Evolutionary conservation across 64 coral and sea anemone species (phyloP), one percentile per base, ranked within the genome.

Genomic region (Stichodactyla helianthus): DNA sequence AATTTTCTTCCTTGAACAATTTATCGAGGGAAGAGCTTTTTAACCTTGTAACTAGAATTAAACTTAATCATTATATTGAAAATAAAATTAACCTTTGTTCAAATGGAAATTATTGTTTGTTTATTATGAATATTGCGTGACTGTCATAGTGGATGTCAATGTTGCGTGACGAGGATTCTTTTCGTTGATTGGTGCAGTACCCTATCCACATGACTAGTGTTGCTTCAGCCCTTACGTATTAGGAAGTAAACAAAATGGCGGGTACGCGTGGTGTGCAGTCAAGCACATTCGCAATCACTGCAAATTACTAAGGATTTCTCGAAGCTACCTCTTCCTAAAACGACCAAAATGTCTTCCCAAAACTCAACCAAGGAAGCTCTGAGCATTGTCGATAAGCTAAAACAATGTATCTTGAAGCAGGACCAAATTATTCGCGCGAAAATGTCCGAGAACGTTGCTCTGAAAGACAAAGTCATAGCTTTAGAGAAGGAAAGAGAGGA

Each of bases 171-270:
- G 25, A 13, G 27, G 23, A 26, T 31, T 4, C 23, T 74, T 26
- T 2, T 13, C 11, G 68, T 74, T 74, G 68, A 74, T 74, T 74
- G 68, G 68, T 11, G 1, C 10, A 71, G 50, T 81, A 17, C 6
- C 50, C 78, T 19, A 20, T 81, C 78, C 78, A 81, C 78, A 81
- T 81, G 78, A 81, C 78, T 19, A 0, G 51, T 6, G 35, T 52
- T 81, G 78, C 51, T 81, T 81, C 78, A 81, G 78, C 78, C 50
- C 52, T 22, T 19, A 81, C 78, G 68, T 74, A 11, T 74, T 82
- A 19, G 68, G 89, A 91, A 82, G 90, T 92, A 92, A 92, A 92
- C 90, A 92, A 92, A 82, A 92, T 92, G 90, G 90, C 90, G 90
- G 90, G 60, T 58, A 17, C 52, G 26, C 84, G 62, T 65, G 23